phyloP scores from a whole-genome alignment of 2,888 invertebrate genomes.

The Drosophila barbarae region DNA sequence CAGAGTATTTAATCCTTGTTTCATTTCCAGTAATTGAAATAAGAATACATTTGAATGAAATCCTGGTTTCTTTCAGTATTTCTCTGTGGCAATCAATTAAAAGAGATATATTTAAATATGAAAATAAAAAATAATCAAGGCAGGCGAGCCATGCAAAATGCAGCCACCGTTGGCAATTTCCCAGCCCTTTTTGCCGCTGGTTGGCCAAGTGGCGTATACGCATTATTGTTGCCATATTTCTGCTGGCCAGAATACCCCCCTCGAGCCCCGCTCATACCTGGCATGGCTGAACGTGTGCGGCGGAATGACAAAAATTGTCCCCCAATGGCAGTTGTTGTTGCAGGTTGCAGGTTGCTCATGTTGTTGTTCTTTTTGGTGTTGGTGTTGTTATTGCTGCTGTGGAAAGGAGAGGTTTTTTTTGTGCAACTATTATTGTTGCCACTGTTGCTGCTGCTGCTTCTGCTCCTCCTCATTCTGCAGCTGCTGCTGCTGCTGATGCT shows the following conservation, averaged over 20 bases:
- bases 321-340: slow-evolving; percentile 10
- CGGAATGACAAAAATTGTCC: slow-evolving; percentile 34
- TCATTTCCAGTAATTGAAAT: not conserved
- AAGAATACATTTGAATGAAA: not conserved
- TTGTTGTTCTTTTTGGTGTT: slow-evolving; percentile 9
- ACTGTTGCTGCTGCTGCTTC: slow-evolving; percentile 10
- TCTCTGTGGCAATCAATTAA: slow-evolving; percentile 31
- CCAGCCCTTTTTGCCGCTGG: slow-evolving; percentile 7
- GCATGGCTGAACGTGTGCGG: slow-evolving; percentile 17
- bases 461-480: not conserved
- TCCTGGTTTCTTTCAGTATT: not conserved
- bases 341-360: slow-evolving; percentile 9
- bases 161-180: slow-evolving; percentile 30
- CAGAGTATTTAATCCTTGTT: not conserved
- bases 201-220: slow-evolving; percentile 39
- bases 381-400: slow-evolving; percentile 8
- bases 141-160: slow-evolving; percentile 33
- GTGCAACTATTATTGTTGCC: not conserved
- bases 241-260: not conserved
- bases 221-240: slow-evolving; percentile 38
- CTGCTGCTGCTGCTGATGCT: slow-evolving; percentile 7
- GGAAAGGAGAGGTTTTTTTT: too few relatives aligned
- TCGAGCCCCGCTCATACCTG: slow-evolving; percentile 8
- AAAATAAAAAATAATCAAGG: slow-evolving; percentile 18
- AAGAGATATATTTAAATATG: slow-evolving; percentile 33